Percentiles rank a stretch among this genome's conserved stretches.
phyloP scores from a whole-genome alignment of 2,888 invertebrate genomes.

The Nipponacmea schrenckii region DNA sequence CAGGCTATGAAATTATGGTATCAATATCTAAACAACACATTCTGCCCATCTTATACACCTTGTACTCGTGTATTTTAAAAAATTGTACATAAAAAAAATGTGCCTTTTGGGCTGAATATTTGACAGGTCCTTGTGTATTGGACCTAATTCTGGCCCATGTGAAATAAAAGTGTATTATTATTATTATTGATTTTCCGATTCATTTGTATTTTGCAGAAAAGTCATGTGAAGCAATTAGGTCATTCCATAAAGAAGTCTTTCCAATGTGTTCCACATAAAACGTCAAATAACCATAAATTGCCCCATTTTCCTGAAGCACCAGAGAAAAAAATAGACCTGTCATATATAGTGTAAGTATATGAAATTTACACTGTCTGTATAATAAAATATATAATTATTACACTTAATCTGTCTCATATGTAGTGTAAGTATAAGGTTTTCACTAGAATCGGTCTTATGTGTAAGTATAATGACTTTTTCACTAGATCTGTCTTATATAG shows the following conservation, averaged over 20 bases:
- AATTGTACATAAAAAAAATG: too few species aligned
- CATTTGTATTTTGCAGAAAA: slow-evolving; percentile 76
- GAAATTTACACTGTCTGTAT: background rate
- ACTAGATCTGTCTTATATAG: too few species aligned
- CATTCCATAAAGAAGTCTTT: slow-evolving; percentile 96
- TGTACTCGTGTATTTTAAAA: too few species aligned
- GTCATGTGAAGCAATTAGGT: slow-evolving; percentile 92
- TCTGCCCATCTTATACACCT: too few species aligned
- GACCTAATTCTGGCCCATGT: too few species aligned
- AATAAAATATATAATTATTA: background rate
- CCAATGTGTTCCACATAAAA: slow-evolving; percentile 93
- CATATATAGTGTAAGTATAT: slow-evolving; percentile 92
- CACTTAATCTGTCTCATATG: background rate
- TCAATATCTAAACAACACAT: too few species aligned
- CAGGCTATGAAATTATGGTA: too few species aligned
- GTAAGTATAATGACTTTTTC: too few species aligned
- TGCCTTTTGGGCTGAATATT: too few species aligned
- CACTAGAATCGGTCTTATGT: too few species aligned
- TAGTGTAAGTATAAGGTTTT: background rate
- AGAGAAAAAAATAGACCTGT: slow-evolving; percentile 92
- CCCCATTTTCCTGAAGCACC: slow-evolving; percentile 94
- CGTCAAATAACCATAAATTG: slow-evolving; percentile 76
- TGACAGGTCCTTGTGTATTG: too few species aligned
- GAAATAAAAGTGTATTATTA: too few species aligned
- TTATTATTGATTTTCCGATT: background rate